Percentiles rank a stretch among this genome's conserved stretches.
These are phyloP conservation scores for Callyntrura sp. DNA, from an alignment of 2,888 invertebrate species.

Conservation along the genomic window DNA sequence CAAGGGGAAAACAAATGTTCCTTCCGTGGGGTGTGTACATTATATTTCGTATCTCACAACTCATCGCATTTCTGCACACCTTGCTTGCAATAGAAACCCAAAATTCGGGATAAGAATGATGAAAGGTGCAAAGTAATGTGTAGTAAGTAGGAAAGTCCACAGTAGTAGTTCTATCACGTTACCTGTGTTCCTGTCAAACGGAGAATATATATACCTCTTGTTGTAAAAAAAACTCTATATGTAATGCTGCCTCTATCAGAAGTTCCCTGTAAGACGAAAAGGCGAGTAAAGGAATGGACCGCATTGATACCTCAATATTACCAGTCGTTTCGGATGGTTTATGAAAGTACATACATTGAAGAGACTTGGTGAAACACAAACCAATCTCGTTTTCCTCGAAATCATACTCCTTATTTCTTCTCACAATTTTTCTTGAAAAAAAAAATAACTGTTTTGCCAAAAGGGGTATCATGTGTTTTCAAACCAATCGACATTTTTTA, in stretches of 20 bases:
- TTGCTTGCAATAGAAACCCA: neutral
- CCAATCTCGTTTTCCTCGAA: neutral
- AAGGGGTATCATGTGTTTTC: neutral
- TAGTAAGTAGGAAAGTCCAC: neutral
- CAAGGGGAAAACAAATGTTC: slow-evolving; percentile 62
- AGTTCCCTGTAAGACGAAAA: neutral
- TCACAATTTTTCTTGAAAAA: slow-evolving; percentile 14
- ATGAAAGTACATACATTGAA: no score
- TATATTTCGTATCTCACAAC: slow-evolving; percentile 55
- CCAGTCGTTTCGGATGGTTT: no score
- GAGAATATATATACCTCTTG: neutral
- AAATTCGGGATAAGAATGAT: slow-evolving; percentile 10
- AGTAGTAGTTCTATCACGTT: neutral
- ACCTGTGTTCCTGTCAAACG: slow-evolving; percentile 16
- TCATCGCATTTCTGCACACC: slow-evolving; percentile 61
- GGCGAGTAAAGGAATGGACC: no score
- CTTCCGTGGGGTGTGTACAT: slow-evolving; percentile 65
- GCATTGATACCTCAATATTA: no score
- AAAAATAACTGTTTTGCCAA: neutral
- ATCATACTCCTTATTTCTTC: neutral
- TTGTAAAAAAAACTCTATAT: neutral
- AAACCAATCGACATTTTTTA: neutral
- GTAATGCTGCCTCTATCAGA: neutral
- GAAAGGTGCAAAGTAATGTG: slow-evolving; percentile 38
- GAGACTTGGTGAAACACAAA: neutral